Evolutionary conservation across 1,140 invertebrate species (phyloP), one percentile per base, ranked within the genome.

Genomic region (Hylaeus volcanicus): DNA sequence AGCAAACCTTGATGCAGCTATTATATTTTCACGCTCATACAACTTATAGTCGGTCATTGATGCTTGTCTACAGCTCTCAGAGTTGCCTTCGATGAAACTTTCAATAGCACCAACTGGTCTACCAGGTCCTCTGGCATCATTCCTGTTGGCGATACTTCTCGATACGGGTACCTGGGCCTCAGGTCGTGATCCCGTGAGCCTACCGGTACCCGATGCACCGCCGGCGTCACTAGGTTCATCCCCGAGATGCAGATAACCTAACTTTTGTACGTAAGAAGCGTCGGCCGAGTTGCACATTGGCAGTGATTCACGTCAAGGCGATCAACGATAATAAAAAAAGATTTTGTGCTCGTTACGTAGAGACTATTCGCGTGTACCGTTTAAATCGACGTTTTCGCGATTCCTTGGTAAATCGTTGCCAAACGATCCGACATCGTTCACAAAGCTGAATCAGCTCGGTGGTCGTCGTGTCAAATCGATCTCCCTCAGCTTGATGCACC

Each of bases 1-100:
- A 5, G 96, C 95, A 91, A 96, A 97, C 87, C 96, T 96, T 1
- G 96, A 96, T 39, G 96, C 95, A 48, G 96, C 95, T 86, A 97
- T 95, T 43, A 96, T 93, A 80, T 95, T 95, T 45, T 94, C 94
- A 61, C 95, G 93, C 80, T 96, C 95, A 76, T 96, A 96, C 15
- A 95, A 90, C 78, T 95, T 95, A 83, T 95, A 96, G 74, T 96
- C 95, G 39, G 75, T 58, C 9, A 86, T n/a, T 2, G 85, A 73
- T 37, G 83, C 51, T 15, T 75, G 81, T 41, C 78, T 88, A 65
- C 79, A 66, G 26, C 78, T 81, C 0, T 88, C 82, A 51, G 88
- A 79, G 4, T 92, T 91, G 12, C 93, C 90, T 41, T 93, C 92
- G 11, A 93, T 90, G 79, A 95, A 94, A 86, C 93, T 94, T 80